phyloP scores from a whole-genome alignment of 2,888 invertebrate species.

The Lycocerus yunnanus region DNA sequence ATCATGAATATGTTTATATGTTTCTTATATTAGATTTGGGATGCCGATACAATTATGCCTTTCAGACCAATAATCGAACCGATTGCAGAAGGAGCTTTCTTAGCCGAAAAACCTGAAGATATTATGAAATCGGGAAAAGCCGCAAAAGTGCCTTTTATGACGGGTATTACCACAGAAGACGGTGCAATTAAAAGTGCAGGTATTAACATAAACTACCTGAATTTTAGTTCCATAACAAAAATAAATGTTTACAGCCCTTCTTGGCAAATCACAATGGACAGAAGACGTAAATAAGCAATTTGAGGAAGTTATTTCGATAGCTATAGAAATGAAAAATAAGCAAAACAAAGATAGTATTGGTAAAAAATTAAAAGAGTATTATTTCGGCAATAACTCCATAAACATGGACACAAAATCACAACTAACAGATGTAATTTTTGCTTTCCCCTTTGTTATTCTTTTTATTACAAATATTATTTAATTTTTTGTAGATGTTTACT shows the following conservation, averaged over 20 bases:
- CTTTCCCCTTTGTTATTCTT: not conserved
- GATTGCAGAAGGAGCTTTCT: slow-evolving; percentile 68
- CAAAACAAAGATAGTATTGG: not conserved
- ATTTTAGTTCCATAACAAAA: not conserved
- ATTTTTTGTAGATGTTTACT: slow-evolving; percentile 66
- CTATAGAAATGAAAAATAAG: slow-evolving; percentile 37
- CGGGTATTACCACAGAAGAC: slow-evolving; percentile 75
- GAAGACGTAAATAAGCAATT: slow-evolving; percentile 43
- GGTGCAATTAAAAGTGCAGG: slow-evolving; percentile 64
- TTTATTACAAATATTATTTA: slow-evolving; percentile 21
- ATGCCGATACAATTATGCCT: not conserved
- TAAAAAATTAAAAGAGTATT: not conserved
- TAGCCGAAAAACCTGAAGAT: slow-evolving; percentile 65
- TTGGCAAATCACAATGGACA: slow-evolving; percentile 46
- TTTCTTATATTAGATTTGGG: not conserved
- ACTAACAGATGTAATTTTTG: not conserved
- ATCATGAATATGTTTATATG: not conserved
- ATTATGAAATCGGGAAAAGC: slow-evolving; percentile 58
- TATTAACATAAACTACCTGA: not conserved
- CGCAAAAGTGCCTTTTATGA: slow-evolving; percentile 69
- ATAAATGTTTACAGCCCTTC: slow-evolving; percentile 38
- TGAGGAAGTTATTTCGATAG: not conserved
- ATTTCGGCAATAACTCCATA: not conserved
- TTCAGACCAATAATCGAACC: slow-evolving; percentile 71
- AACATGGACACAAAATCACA: not conserved